phyloP scores from a whole-genome alignment of 2,888 invertebrate genomes.

The Latrodectus hesperus region DNA sequence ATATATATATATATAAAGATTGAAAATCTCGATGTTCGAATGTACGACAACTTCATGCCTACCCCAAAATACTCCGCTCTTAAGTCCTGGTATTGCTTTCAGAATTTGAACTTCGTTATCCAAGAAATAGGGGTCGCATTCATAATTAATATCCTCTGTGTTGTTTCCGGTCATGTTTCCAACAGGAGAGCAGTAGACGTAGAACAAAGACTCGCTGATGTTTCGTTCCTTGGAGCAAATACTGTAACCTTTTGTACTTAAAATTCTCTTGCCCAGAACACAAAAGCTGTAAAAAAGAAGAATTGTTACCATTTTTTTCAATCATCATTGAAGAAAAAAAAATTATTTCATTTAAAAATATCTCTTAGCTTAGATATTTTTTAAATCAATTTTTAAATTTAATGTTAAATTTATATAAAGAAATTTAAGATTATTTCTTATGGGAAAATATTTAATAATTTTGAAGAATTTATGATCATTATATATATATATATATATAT shows the following conservation, averaged over 20 bases:
- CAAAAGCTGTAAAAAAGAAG: conserved; percentile 83
- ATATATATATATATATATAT: too few relatives aligned
- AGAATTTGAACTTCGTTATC: conserved; percentile 82
- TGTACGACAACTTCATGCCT: background rate
- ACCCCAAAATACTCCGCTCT: conserved; percentile 91
- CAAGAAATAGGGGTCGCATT: conserved; percentile 87
- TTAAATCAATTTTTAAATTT: background rate
- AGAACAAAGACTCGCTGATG: conserved; percentile 44
- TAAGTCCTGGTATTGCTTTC: conserved; percentile 91
- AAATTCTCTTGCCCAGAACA: conserved; percentile 90
- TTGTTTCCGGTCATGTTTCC: conserved; percentile 20
- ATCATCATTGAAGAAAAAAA: background rate
- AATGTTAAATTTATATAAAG: background rate
- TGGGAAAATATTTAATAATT: too few relatives aligned
- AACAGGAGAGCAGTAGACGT: conserved; percentile 31
- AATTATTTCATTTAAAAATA: background rate
- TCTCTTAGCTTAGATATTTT: background rate
- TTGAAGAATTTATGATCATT: too few relatives aligned
- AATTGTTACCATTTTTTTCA: background rate
- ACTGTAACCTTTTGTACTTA: conserved; percentile 81
- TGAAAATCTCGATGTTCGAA: too few relatives aligned
- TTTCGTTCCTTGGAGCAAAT: conserved; percentile 64
- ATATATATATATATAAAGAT: too few relatives aligned
- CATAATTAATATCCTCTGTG: conserved; percentile 54
- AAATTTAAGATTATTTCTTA: too few relatives aligned